Base-by-base conservation (phyloP, 23 tunicate species). In the Halocynthia roretzi region DNA sequence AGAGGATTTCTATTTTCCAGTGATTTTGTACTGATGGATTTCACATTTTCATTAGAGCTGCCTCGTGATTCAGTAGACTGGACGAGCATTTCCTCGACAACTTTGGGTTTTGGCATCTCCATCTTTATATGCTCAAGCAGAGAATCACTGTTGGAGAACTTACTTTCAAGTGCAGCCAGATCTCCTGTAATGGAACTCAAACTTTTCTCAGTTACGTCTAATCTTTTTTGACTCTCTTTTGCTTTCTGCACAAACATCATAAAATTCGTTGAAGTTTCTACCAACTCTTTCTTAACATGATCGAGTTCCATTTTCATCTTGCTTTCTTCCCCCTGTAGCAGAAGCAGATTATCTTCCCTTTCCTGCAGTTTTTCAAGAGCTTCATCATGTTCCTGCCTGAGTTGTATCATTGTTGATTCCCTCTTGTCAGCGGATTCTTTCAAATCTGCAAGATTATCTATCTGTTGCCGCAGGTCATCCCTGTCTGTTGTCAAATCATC, bases 391-490 rank as follows among this genome's bases (percentile, higher is more conserved):
- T 87, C 83, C 22, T 77, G 66, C 19, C 61, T 31, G 21, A 75
- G n/a, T 52, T 71, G 9, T 6, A 64, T 17, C 56, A 87, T 73
- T 51, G 23, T 14, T 5, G 72, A 72, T 51, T 87, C 85, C 56
- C 82, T 80, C 54, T 67, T 67, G 18, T 87, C 83, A 80, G 81
- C 71, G 5, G 71, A 31, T 50, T 70, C 65, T 20, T 83, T 52
- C 23, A 76, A 71, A 21, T 63, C 83, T 10, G 61, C 72, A 48
- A 87, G 51, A 8, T 71, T 83, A 19, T 87, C 86, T 54, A 83
- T 53, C 14, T 83, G 52, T 10, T 44, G 18, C 7, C 7, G 44
- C 14, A 61, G 54, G 17, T 50, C 69, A 0, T 77, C 55, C 11
- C 71, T 74, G 55, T 74, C 78, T 5, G 5, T 53, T 8, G 10